Evolutionary conservation across 1,140 invertebrate species (phyloP).

Genomic region (Sycobia sp.): DNA sequence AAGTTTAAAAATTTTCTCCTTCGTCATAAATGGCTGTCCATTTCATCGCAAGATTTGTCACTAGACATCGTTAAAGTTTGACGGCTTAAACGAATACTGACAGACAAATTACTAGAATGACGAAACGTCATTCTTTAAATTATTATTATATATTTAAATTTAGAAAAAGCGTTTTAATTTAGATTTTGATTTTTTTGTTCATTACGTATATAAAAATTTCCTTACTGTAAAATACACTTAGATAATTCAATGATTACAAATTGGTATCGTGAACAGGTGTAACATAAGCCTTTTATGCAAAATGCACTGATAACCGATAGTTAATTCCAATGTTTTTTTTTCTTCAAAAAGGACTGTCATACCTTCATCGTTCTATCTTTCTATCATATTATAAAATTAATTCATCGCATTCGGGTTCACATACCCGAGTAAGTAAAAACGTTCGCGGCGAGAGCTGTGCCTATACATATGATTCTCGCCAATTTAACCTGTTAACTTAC

Average conservation of each 20-base stretch:
- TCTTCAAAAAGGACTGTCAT: constrained; percentile 16
- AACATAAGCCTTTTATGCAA: constrained; percentile 27
- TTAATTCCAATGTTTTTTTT: constrained; percentile 16
- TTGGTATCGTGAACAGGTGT: constrained; percentile 30
- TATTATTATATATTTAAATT: constrained; percentile 20
- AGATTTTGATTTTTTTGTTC: constrained; percentile 33
- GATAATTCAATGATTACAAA: constrained; percentile 29
- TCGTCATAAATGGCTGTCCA: neutral
- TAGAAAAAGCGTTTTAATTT: constrained; percentile 29
- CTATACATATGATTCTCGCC: neutral
- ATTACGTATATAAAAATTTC: constrained; percentile 27
- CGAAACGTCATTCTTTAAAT: neutral
- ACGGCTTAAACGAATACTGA: neutral
- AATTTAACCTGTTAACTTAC: no score
- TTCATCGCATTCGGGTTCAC: constrained; percentile 8
- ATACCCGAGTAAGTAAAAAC: neutral
- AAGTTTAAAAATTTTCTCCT: constrained; percentile 23
- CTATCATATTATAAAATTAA: neutral
- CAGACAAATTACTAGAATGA: neutral
- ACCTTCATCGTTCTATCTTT: no score
- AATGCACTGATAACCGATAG: constrained; percentile 15
- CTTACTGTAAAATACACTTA: constrained; percentile 24
- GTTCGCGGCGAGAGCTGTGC: neutral
- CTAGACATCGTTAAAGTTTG: neutral
- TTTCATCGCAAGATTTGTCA: neutral